A percentile compares a stretch with the other conserved stretches of the same genome.
Evolutionary conservation across 1,140 invertebrate genomes (phyloP).

Genomic region (Aphelenchoides besseyi): DNA sequence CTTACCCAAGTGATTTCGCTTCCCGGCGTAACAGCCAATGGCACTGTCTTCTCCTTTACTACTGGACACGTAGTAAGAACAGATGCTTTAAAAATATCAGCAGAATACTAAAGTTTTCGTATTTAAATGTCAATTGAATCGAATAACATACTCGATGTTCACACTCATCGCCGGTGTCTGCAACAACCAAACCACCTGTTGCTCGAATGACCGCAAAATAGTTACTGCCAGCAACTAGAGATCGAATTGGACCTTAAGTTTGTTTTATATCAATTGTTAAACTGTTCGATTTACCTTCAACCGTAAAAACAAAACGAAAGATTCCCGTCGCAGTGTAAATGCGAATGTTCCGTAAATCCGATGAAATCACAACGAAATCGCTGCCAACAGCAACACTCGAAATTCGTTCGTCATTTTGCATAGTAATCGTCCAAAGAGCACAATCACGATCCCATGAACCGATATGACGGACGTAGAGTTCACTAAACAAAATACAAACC

Average conservation of each 20-base stretch:
- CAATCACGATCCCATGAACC: slow-evolving; percentile 26
- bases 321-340: slow-evolving; percentile 22
- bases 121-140: slow-evolving; percentile 10
- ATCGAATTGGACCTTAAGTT: slow-evolving; percentile 12
- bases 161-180: not conserved
- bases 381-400: slow-evolving; percentile 2
- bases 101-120: slow-evolving; percentile 1
- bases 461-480: slow-evolving; percentile 27
- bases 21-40: not conserved
- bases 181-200: slow-evolving; percentile 10
- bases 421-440: slow-evolving; percentile 12
- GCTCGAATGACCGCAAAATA: slow-evolving; percentile 16
- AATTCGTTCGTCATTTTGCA: slow-evolving; percentile 12
- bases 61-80: not conserved
- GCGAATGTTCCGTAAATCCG: slow-evolving; percentile 10
- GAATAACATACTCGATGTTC: slow-evolving; percentile 18
- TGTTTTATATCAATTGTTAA: not conserved
- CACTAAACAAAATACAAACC: slow-evolving; percentile 16
- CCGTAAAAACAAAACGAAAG: slow-evolving; percentile 19
- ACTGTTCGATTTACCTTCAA: slow-evolving; percentile 1
- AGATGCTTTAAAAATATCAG: not conserved
- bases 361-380: slow-evolving; percentile 14
- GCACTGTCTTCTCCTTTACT: slow-evolving; percentile 8
- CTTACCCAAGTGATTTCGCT: slow-evolving; percentile 16
- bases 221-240: slow-evolving; percentile 15